Conservation (phyloP, 2,113 vertebrate genomes). For the Sphaerodactylus townsendi region DNA sequence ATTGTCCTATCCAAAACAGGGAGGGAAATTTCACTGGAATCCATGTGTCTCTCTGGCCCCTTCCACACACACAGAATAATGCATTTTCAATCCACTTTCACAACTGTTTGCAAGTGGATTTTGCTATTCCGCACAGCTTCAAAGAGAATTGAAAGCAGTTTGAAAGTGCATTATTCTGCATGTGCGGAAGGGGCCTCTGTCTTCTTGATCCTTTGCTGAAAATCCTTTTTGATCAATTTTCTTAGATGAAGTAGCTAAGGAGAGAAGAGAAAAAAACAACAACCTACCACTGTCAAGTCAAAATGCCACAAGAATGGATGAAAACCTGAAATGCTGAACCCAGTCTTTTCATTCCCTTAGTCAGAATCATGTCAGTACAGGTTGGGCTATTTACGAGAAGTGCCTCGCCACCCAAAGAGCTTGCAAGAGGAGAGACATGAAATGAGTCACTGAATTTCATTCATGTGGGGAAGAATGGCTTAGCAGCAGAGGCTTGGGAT, state of each 20-base stretch:
- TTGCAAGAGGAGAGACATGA: not conserved
- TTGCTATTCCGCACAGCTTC: too few species aligned
- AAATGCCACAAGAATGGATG: constrained; percentile 22
- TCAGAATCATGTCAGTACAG: not conserved
- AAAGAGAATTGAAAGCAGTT: too few species aligned
- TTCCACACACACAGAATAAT: too few species aligned
- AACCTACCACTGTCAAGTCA: not conserved
- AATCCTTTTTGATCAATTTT: not conserved
- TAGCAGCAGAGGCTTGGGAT: not conserved
- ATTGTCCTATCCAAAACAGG: not conserved
- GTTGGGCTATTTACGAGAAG: fast-evolving
- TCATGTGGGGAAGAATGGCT: not conserved
- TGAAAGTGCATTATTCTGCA: too few species aligned
- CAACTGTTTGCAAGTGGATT: too few species aligned
- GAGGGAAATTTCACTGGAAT: not conserved
- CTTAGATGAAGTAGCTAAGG: not conserved
- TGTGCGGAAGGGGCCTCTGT: too few species aligned
- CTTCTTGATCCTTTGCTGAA: not conserved
- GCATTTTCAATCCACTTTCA: too few species aligned
- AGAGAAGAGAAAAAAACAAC: too few species aligned
- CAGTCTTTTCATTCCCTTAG: not conserved
- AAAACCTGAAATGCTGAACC: not conserved
- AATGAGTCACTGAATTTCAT: constrained; percentile 16
- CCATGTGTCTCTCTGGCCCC: not conserved
- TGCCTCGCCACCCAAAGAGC: not conserved